A percentile compares a stretch with the other conserved stretches of the same genome.
These are phyloP conservation scores for Poecilia picta DNA, from an alignment of 2,797 vertebrate species.

Conservation along the genomic window DNA sequence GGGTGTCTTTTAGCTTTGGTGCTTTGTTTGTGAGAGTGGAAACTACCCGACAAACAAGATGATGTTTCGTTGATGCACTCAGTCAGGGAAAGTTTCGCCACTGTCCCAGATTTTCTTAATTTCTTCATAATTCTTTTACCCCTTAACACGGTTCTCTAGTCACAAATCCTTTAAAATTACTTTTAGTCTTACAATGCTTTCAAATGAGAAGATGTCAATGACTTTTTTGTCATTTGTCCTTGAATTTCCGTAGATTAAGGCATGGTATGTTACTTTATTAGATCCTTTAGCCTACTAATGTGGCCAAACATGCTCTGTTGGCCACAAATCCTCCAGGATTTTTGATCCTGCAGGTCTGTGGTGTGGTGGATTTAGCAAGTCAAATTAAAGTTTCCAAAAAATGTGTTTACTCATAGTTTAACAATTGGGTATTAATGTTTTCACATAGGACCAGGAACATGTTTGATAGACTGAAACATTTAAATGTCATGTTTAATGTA, in stretches of 20 bases:
- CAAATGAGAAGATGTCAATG: not conserved
- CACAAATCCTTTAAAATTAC: not conserved
- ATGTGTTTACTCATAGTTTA: not conserved
- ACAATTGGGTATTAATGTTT: not conserved
- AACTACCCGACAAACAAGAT: not conserved
- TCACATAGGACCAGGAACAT: not conserved
- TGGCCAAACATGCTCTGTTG: not conserved
- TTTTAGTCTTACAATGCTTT: not conserved
- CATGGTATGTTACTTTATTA: not conserved
- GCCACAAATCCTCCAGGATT: too few relatives aligned
- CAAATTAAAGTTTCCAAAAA: not conserved
- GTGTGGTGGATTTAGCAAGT: not conserved
- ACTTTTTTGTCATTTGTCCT: not conserved
- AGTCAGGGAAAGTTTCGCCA: not conserved
- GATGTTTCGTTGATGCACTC: not conserved
- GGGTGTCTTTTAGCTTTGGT: not conserved
- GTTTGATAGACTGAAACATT: conserved; percentile 11
- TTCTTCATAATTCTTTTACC: not conserved
- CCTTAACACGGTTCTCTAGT: not conserved
- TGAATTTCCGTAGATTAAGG: not conserved
- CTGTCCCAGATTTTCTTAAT: not conserved
- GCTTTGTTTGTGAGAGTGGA: too few relatives aligned
- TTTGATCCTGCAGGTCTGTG: not conserved
- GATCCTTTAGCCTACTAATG: not conserved
- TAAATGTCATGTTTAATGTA: not conserved